These are phyloP conservation scores for Anoplophora glabripennis DNA, from an alignment of 1,140 invertebrate species.

Conservation along the genomic window DNA sequence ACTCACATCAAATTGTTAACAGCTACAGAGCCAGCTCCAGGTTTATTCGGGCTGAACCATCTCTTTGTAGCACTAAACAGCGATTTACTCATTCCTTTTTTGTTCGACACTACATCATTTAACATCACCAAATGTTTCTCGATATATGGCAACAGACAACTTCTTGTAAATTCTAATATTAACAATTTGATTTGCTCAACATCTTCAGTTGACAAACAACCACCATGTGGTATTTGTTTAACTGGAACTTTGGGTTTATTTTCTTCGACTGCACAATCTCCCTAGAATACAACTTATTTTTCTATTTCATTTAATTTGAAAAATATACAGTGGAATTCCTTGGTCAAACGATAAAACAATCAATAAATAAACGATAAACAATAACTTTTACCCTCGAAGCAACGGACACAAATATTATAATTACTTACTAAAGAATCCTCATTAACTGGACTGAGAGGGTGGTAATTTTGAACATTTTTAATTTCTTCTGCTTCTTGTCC, in stretches of 20 bases:
- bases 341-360: not conserved
- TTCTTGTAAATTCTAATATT: slow-evolving; percentile 84
- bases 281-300: slow-evolving; percentile 15
- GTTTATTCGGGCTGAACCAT: slow-evolving; percentile 90
- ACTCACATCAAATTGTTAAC: slow-evolving; percentile 79
- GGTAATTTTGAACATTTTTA: slow-evolving; percentile 50
- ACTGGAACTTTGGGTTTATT: slow-evolving; percentile 24
- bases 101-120: slow-evolving; percentile 81
- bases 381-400: not conserved
- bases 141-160: slow-evolving; percentile 83
- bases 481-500: slow-evolving; percentile 50
- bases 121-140: slow-evolving; percentile 82
- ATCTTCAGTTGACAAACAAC: slow-evolving; percentile 75
- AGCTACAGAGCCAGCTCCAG: slow-evolving; percentile 56
- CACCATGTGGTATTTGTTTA: slow-evolving; percentile 58
- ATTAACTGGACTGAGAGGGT: slow-evolving; percentile 62
- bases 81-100: slow-evolving; percentile 88
- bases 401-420: not conserved
- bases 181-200: slow-evolving; percentile 80
- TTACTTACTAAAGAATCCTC: slow-evolving; percentile 44
- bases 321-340: not conserved
- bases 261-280: slow-evolving; percentile 22
- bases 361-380: too few relatives aligned
- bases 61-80: slow-evolving; percentile 90
- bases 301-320: too few relatives aligned